Evolutionary conservation across 2,797 vertebrate species (phyloP).

Genomic region (Tenualosa ilisha): DNA sequence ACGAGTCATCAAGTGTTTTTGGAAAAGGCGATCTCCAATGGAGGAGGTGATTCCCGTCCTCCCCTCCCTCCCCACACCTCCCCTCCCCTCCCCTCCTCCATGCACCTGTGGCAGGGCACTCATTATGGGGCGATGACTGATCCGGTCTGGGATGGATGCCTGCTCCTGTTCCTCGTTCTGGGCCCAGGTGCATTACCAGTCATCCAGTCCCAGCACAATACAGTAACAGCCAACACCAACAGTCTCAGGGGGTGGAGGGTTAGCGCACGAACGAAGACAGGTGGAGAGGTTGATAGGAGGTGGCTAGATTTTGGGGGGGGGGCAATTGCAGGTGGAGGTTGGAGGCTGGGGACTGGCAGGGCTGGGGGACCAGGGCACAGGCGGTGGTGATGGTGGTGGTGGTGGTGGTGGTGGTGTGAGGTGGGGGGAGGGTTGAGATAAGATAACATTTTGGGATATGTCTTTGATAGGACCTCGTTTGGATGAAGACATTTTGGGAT

Average conservation of each 20-base stretch:
- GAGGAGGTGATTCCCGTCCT: background rate
- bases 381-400: background rate
- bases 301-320: too few relatives aligned
- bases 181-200: background rate
- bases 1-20: background rate
- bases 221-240: background rate
- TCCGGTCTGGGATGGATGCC: background rate
- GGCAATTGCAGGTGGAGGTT: background rate
- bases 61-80: background rate
- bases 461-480: too few relatives aligned
- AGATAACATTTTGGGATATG: too few relatives aligned
- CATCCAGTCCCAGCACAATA: background rate
- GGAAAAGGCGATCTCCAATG: too few relatives aligned
- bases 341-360: background rate
- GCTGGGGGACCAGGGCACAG: background rate
- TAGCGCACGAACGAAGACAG: too few relatives aligned
- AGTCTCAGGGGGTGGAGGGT: background rate
- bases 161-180: background rate
- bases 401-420: too few relatives aligned
- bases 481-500: background rate
- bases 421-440: background rate
- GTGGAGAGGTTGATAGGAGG: too few relatives aligned
- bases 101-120: background rate
- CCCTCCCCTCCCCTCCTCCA: background rate
- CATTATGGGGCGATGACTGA: constrained; percentile 1